Evolutionary conservation across 2,888 invertebrate species (phyloP).

Genomic region (Brachypterus glaber): DNA sequence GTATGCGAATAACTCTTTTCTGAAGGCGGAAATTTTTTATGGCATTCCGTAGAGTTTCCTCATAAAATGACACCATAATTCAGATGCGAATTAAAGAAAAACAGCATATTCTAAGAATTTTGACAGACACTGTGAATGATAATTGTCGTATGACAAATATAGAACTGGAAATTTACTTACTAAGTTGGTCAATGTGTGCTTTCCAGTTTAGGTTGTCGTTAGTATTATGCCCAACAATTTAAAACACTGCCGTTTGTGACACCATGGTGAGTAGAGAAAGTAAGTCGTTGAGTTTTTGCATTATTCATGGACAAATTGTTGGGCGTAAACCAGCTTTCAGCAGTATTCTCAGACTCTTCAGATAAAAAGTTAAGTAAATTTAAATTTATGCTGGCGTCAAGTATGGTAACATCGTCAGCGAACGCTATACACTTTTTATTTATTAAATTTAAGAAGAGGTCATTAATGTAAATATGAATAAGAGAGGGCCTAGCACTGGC

Average conservation of each 20-base stretch:
- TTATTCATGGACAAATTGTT: background rate
- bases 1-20: too few species aligned
- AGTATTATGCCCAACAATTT: background rate
- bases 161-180: background rate
- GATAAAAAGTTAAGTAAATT: conserved; percentile 1
- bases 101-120: background rate
- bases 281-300: background rate
- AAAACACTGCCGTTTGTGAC: background rate
- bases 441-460: background rate
- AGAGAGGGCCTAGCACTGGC: background rate
- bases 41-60: too few species aligned
- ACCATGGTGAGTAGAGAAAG: background rate
- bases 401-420: background rate
- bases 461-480: background rate
- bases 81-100: background rate
- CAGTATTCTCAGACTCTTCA: background rate
- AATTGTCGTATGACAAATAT: conserved; percentile 1
- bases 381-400: background rate
- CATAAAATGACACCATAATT: too few species aligned
- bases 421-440: background rate
- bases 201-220: background rate
- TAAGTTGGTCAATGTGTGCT: background rate
- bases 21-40: too few species aligned
- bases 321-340: background rate
- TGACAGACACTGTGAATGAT: background rate